These are phyloP conservation scores for Suricata suricatta DNA, from an alignment of 2,113 vertebrate species.

Conservation along the genomic window DNA sequence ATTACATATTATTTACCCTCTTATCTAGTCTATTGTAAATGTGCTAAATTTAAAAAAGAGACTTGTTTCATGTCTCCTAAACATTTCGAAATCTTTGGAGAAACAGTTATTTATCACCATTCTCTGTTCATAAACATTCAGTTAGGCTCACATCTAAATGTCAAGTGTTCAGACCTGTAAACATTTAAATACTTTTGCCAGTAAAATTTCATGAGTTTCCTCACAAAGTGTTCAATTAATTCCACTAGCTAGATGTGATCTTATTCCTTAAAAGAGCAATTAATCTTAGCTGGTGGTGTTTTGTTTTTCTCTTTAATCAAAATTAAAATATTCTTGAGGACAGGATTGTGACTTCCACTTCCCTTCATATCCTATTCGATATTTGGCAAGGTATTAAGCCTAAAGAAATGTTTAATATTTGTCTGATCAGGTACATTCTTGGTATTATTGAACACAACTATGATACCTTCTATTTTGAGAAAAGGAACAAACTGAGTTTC, in stretches of 20 bases:
- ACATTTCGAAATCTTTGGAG: conserved; percentile 32
- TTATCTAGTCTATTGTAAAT: conserved; percentile 31
- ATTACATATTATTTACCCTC: background rate
- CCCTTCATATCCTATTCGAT: background rate
- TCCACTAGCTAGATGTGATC: conserved; percentile 27
- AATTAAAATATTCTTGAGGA: background rate
- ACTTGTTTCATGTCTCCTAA: background rate
- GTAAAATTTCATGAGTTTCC: conserved; percentile 55
- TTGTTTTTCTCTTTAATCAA: background rate
- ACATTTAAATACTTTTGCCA: conserved; percentile 33
- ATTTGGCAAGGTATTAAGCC: background rate
- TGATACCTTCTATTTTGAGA: background rate
- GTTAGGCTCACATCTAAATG: conserved; percentile 38
- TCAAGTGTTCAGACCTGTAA: conserved; percentile 40
- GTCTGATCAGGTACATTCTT: background rate
- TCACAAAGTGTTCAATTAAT: conserved; percentile 51
- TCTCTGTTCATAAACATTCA: conserved; percentile 42
- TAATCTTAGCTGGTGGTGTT: background rate
- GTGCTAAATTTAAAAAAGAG: conserved; percentile 17
- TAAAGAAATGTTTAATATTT: background rate
- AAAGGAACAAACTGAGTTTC: background rate
- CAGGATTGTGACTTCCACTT: background rate
- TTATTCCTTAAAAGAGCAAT: conserved; percentile 48
- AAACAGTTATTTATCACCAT: conserved; percentile 44
- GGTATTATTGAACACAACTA: background rate